phyloP scores from a whole-genome alignment of 2,797 vertebrate species.

The Caiman crocodilus region DNA sequence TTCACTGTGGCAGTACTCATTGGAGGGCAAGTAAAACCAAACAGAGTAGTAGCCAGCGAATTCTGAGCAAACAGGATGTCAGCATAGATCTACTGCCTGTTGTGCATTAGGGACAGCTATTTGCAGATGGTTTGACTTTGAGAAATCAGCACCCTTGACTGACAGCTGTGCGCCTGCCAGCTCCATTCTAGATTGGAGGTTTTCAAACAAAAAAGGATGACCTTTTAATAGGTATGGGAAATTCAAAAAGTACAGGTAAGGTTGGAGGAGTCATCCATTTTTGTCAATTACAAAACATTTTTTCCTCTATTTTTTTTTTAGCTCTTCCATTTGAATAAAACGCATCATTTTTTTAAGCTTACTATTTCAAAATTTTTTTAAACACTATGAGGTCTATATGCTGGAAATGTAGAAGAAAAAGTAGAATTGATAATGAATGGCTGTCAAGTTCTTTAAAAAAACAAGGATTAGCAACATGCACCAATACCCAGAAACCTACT shows the following conservation, averaged over 20 bases:
- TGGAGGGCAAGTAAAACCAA: background rate
- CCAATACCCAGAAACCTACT: background rate
- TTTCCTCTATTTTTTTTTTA: too few relatives aligned
- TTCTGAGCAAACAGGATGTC: background rate
- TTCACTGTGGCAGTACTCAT: background rate
- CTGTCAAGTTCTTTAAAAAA: background rate
- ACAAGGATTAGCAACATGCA: background rate
- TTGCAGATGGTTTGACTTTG: background rate
- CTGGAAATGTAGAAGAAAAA: background rate
- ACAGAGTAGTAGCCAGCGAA: background rate
- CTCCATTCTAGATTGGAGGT: background rate
- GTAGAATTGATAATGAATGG: background rate
- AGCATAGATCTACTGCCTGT: background rate
- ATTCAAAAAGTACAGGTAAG: too few relatives aligned
- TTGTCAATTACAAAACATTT: background rate
- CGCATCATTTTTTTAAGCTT: too few relatives aligned
- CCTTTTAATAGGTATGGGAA: too few relatives aligned
- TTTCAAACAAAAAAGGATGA: background rate
- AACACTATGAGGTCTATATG: background rate
- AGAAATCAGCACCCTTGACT: background rate
- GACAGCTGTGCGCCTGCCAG: background rate
- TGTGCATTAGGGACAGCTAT: background rate
- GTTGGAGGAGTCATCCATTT: background rate
- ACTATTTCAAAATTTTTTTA: background rate
- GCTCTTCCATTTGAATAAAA: too few relatives aligned